Conservation (phyloP, 2,888 invertebrate species). For the Calephelis perditalis region DNA sequence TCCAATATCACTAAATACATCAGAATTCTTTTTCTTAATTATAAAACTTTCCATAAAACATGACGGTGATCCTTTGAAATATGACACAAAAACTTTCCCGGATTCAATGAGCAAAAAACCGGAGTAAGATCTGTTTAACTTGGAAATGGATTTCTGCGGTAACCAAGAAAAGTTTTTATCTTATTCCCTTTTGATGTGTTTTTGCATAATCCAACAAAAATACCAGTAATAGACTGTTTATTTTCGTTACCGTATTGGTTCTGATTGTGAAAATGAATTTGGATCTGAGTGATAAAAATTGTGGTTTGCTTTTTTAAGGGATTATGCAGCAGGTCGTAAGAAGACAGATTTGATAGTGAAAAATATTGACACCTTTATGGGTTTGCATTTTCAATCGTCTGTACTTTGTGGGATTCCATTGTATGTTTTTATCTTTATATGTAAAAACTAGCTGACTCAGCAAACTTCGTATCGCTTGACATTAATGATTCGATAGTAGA, state of each 20-base stretch:
- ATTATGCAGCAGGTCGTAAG: too few species aligned
- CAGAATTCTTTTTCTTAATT: constrained; percentile 1
- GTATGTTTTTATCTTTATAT: too few species aligned
- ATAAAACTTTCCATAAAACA: constrained; percentile 13
- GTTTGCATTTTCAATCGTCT: too few species aligned
- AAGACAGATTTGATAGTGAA: too few species aligned
- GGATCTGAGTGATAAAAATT: too few species aligned
- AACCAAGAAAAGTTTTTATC: constrained; percentile 56
- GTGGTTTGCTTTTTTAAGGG: too few species aligned
- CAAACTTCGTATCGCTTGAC: too few species aligned
- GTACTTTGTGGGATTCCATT: too few species aligned
- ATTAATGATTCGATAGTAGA: too few species aligned
- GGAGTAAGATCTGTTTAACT: constrained; percentile 62
- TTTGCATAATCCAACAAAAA: constrained; percentile 54
- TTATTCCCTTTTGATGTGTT: constrained; percentile 49
- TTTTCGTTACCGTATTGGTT: constrained; percentile 2
- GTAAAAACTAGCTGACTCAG: too few species aligned
- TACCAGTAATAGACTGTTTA: constrained; percentile 28
- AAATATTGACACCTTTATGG: too few species aligned
- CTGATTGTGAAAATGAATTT: neutral
- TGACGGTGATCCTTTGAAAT: constrained; percentile 43
- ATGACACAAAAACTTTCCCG: constrained; percentile 44
- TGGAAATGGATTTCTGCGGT: constrained; percentile 68
- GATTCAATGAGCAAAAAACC: constrained; percentile 56
- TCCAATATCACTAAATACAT: neutral